Base-by-base conservation (phyloP, 2,113 vertebrate genomes). In the Siphamia tubifer region DNA sequence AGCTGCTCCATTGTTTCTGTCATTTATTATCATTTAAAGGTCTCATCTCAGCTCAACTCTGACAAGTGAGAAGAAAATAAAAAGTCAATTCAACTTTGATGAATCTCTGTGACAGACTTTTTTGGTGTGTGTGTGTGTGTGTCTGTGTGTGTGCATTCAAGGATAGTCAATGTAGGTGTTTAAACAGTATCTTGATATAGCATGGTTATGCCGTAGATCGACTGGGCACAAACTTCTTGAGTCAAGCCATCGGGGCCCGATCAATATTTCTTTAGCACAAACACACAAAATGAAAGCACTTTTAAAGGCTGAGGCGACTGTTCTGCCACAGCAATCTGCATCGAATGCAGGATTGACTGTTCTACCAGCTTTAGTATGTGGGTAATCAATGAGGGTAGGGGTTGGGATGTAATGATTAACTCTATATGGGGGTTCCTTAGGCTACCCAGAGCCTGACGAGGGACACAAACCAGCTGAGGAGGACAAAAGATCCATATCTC, bases 231-330 rank as follows among this genome's bases (percentile, higher is more conserved):
- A 56, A 75, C 71, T 62, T 62, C 77, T 66, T 49, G 57, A 79
- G 68, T 47, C 55, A 35, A 62, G 66, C 27, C 73, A 17, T 42
- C 25, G 45, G 48, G 52, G 39, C 61, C 55, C 21, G 78, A 77
- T 91, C 87, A 56, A 93, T 93, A 90, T 52, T 61, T 74, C 77
- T 88, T 87, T 38, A 73, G 89, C 84, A 81, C 85, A 87, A 89
- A 89, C 82, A 86, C 74, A 88, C 80, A 85, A 84, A 87, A 84
- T 83, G 81, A 83, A 80, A 85, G 80, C 87, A 71, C 65, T 52
- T 90, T 87, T 79, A 77, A 80, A 80, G 79, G 82, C 82, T 79
- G 75, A 64, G 77, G 60, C 54, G 25, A 87, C 58, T 25, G 62
- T 79, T 83, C 77, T 86, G 68, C 80, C 64, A 75, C 63, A 60